phyloP scores from a whole-genome alignment of 1,140 invertebrate species.

The Berghia stephanieae region DNA sequence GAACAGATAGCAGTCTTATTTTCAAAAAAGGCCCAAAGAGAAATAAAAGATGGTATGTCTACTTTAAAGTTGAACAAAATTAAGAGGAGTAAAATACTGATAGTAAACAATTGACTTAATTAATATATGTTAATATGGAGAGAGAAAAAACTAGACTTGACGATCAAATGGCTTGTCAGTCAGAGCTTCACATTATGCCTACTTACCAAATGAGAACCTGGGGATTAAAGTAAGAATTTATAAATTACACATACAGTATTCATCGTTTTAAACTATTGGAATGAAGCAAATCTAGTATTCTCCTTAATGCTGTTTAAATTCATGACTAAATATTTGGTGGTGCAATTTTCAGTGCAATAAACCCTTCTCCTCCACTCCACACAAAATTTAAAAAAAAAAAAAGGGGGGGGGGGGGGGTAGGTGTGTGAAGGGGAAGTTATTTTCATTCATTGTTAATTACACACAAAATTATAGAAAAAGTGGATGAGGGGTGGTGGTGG shows the following conservation, averaged over 20 bases:
- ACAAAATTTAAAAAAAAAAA: background rate
- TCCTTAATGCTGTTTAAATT: too few species aligned
- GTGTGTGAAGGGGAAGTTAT: background rate
- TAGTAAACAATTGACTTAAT: background rate
- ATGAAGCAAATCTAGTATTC: too few species aligned
- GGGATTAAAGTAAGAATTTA: background rate
- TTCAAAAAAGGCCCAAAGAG: background rate
- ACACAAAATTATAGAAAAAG: too few species aligned
- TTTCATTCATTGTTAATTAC: too few species aligned
- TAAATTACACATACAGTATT: background rate
- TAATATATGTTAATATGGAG: background rate
- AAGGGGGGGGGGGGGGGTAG: too few species aligned
- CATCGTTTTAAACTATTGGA: too few species aligned
- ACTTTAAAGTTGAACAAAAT: background rate
- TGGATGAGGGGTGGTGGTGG: too few species aligned
- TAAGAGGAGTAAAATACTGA: background rate
- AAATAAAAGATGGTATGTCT: background rate
- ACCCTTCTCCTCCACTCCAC: too few species aligned
- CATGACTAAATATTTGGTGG: too few species aligned
- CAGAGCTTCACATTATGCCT: too few species aligned
- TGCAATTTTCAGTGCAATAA: too few species aligned
- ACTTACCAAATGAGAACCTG: slow-evolving; percentile 35
- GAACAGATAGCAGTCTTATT: background rate
- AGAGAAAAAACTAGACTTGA: background rate
- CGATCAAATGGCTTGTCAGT: too few species aligned